Percentiles rank a stretch among this genome's conserved stretches.
Evolutionary conservation across 2,888 invertebrate genomes (phyloP).

Genomic region (Acleris holmiana): DNA sequence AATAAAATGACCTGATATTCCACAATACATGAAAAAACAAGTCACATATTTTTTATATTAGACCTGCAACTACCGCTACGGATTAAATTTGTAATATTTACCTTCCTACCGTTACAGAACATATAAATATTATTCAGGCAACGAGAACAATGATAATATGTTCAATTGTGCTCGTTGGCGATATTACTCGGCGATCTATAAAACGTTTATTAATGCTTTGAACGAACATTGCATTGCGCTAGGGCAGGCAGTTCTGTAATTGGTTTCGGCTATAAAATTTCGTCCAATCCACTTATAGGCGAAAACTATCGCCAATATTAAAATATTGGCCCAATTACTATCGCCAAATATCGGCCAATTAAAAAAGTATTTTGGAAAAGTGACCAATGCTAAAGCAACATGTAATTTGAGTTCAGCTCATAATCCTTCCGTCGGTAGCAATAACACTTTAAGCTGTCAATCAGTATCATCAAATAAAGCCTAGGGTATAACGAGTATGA

Average conservation of each 20-base stretch:
- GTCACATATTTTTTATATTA: too few relatives aligned
- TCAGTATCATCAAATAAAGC: too few relatives aligned
- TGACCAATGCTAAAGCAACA: too few relatives aligned
- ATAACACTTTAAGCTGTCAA: too few relatives aligned
- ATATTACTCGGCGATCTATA: conserved; percentile 3
- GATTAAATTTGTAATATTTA: background rate
- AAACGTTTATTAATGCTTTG: background rate
- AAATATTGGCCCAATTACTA: too few relatives aligned
- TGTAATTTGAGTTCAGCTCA: too few relatives aligned
- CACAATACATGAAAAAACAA: too few relatives aligned
- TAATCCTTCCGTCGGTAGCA: too few relatives aligned
- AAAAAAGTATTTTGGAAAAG: too few relatives aligned
- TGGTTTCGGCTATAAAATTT: conserved; percentile 1
- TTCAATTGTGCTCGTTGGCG: conserved; percentile 2
- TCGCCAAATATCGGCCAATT: too few relatives aligned
- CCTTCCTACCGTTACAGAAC: background rate
- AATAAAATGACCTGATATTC: too few relatives aligned
- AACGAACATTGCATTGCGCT: background rate
- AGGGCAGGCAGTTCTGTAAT: background rate
- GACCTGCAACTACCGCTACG: background rate
- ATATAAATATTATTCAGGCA: background rate
- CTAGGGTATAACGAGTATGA: too few relatives aligned
- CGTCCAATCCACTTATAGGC: background rate
- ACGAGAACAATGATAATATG: conserved; percentile 10
- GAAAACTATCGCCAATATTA: background rate